Evolutionary conservation across 2,797 vertebrate genomes (phyloP).

Genomic region (Poecilia picta): DNA sequence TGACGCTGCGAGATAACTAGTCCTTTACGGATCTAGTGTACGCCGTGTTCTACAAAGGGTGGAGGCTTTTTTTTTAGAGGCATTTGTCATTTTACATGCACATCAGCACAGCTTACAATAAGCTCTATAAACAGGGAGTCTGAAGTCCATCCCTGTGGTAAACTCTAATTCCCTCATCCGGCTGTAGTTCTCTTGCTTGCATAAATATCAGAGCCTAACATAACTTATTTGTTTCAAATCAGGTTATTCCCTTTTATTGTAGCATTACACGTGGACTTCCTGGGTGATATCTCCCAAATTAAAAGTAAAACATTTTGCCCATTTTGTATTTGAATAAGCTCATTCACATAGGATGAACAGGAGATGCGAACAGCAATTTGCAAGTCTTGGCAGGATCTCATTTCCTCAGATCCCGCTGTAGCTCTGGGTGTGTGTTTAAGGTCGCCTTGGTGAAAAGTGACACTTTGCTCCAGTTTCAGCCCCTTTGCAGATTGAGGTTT

Average conservation of each 20-base stretch:
- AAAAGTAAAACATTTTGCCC: background rate
- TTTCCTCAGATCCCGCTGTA: background rate
- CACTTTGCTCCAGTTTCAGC: background rate
- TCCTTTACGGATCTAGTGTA: conserved; percentile 26
- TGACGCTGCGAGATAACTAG: conserved; percentile 27
- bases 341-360: background rate
- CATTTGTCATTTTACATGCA: conserved; percentile 37
- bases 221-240: conserved; percentile 10
- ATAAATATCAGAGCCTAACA: conserved; percentile 6
- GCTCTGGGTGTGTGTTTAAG: background rate
- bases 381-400: background rate
- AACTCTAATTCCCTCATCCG: background rate
- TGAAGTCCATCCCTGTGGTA: conserved; percentile 23
- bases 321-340: background rate
- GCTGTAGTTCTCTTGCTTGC: background rate
- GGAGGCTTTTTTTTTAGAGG: conserved; percentile 14
- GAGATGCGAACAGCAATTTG: background rate
- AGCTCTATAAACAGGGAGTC: conserved; percentile 13
- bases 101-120: conserved; percentile 38
- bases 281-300: background rate
- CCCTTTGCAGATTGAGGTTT: background rate
- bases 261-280: too few relatives aligned
- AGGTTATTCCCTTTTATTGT: background rate
- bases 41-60: conserved; percentile 2
- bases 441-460: background rate